Conservation (phyloP, 2,113 vertebrate genomes). For the Struthidea cinerea region DNA sequence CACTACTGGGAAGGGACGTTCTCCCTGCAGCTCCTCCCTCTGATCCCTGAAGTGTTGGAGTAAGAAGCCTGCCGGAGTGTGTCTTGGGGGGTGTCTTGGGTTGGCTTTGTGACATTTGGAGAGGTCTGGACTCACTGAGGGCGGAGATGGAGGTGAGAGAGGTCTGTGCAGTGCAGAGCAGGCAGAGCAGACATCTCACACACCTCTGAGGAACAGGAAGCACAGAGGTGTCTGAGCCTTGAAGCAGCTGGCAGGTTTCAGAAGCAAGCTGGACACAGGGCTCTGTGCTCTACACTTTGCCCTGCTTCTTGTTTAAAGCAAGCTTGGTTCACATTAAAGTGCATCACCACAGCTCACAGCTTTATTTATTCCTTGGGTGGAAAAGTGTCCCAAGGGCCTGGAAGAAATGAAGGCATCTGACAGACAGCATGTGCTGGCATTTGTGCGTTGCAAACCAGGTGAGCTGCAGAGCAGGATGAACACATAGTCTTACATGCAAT, state of each 20-base stretch:
- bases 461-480: not conserved
- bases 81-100: not conserved
- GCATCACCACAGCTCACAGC: not conserved
- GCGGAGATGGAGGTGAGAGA: not conserved
- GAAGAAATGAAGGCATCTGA: not conserved
- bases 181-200: not conserved
- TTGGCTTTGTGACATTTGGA: not conserved
- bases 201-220: not conserved
- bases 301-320: not conserved
- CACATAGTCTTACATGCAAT: rapidly evolving
- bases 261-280: not conserved
- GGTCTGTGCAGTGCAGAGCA: not conserved
- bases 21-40: not conserved
- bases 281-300: not conserved
- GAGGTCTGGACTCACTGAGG: not conserved
- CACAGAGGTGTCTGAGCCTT: not conserved
- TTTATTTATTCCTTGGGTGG: not conserved
- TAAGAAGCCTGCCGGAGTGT: not conserved
- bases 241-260: not conserved
- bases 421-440: not conserved
- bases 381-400: not conserved
- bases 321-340: not conserved
- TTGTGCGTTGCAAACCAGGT: not conserved
- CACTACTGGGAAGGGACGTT: not conserved
- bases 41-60: not conserved